Percentiles rank a stretch among this genome's conserved stretches.
Evolutionary conservation across 2,797 vertebrate species (phyloP).

Genomic region (Darevskia nairensis): DNA sequence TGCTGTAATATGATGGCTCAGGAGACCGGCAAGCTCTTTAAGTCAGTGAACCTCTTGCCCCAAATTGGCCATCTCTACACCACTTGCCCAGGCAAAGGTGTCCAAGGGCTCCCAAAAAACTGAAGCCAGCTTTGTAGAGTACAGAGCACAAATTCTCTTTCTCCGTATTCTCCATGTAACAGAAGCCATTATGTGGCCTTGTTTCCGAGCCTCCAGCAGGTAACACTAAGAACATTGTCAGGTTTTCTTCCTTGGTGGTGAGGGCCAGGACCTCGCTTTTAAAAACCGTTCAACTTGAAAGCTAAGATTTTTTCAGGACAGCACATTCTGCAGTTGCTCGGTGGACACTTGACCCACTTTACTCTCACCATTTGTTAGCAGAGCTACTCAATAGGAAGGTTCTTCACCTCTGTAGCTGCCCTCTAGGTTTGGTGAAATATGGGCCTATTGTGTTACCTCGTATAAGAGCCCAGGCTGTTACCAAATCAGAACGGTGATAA

Average conservation of each 20-base stretch:
- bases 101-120: not conserved
- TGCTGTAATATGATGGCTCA: too few species aligned
- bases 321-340: not conserved
- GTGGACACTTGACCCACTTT: not conserved
- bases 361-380: not conserved
- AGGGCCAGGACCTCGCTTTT: not conserved
- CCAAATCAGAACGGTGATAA: not conserved
- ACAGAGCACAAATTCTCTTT: not conserved
- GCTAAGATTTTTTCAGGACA: not conserved
- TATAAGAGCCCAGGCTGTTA: slow-evolving; percentile 11
- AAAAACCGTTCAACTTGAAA: not conserved
- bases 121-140: not conserved
- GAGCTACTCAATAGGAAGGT: not conserved
- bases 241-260: not conserved
- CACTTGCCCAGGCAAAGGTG: not conserved
- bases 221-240: not conserved
- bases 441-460: not conserved
- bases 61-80: not conserved
- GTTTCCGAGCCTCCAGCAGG: not conserved
- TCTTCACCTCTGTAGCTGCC: not conserved
- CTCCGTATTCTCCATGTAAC: not conserved
- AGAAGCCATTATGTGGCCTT: not conserved
- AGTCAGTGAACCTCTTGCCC: not conserved
- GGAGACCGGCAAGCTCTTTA: too few species aligned
- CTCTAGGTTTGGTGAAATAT: not conserved